Percentiles rank a stretch among this genome's conserved stretches.
Conservation (phyloP, 2,113 vertebrate species). For the Axis porcinus region DNA sequence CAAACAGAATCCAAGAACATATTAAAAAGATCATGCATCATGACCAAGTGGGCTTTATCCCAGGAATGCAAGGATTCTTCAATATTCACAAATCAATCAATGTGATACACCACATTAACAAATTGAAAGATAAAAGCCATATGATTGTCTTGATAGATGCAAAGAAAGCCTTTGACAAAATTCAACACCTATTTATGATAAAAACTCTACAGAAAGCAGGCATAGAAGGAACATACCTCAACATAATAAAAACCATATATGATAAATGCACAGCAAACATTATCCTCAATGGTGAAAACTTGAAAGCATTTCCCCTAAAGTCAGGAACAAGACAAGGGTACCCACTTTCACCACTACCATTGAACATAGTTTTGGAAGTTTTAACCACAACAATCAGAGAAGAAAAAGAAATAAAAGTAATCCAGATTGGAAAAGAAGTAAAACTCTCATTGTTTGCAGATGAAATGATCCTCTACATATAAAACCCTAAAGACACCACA, state of each 20-base stretch:
- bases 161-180: background rate
- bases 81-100: background rate
- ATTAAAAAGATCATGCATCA: background rate
- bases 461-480: background rate
- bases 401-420: background rate
- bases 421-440: background rate
- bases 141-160: background rate
- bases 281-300: background rate
- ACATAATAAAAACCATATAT: background rate
- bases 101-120: background rate
- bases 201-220: background rate
- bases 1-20: background rate
- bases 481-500: background rate
- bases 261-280: background rate
- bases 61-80: background rate
- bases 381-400: background rate
- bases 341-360: background rate
- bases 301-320: background rate
- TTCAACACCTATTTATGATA: background rate
- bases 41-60: background rate
- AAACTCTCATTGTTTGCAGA: background rate
- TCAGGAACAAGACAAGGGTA: background rate
- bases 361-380: background rate
- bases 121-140: background rate
- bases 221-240: background rate